These are phyloP conservation scores for Chaetorhynchus papuensis DNA, from an alignment of 2,113 vertebrate species.

Conservation along the genomic window DNA sequence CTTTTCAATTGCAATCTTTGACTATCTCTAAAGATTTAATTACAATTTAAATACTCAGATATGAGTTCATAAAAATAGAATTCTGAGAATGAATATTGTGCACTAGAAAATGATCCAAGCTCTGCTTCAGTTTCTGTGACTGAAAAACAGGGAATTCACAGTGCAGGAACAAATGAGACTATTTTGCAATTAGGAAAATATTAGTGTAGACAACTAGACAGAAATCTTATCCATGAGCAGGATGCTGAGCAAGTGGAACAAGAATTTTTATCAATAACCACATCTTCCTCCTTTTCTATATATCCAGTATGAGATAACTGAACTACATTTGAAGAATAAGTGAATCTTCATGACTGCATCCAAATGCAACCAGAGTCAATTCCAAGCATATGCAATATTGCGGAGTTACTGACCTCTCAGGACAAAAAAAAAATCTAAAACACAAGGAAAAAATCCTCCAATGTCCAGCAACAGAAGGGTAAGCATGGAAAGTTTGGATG, in stretches of 20 bases:
- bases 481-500: not conserved
- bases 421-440: not conserved
- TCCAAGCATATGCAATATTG: fast-evolving
- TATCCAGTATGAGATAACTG: not conserved
- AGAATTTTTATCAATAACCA: not conserved
- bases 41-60: not conserved
- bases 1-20: not conserved
- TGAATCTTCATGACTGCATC: not conserved
- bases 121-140: not conserved
- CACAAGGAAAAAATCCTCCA: fast-evolving
- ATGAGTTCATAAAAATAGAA: not conserved
- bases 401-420: not conserved
- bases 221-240: not conserved
- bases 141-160: not conserved
- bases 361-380: not conserved
- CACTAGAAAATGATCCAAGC: not conserved
- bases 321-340: not conserved
- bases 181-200: not conserved
- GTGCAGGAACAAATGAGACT: not conserved
- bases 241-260: not conserved
- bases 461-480: not conserved
- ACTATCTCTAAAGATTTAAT: not conserved
- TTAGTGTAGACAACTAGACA: not conserved
- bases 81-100: not conserved
- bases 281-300: not conserved